Evolutionary conservation across 2,888 invertebrate species (phyloP).

Genomic region (Bhutanitis thaidina): DNA sequence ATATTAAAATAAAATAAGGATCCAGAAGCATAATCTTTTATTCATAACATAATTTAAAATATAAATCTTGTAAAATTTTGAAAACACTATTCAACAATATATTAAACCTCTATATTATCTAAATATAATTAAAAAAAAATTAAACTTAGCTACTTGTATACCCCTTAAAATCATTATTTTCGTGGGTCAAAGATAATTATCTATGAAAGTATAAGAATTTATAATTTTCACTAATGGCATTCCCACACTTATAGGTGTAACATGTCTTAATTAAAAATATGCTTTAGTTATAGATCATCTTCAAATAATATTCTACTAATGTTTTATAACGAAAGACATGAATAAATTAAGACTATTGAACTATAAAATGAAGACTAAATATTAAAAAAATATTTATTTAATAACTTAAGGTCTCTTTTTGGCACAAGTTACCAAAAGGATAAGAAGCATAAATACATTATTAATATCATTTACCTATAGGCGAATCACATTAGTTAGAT

Average conservation of each 20-base stretch:
- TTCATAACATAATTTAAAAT: slow-evolving; percentile 73
- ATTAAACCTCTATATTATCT: slow-evolving; percentile 34
- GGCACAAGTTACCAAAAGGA: slow-evolving; percentile 57
- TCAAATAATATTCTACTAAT: no score
- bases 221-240: slow-evolving; percentile 63
- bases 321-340: slow-evolving; percentile 11
- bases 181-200: slow-evolving; percentile 12
- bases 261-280: slow-evolving; percentile 3
- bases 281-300: no score
- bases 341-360: slow-evolving; percentile 21
- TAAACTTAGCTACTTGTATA: slow-evolving; percentile 29
- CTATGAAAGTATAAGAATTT: slow-evolving; percentile 21
- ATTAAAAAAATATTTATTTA: background rate
- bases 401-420: slow-evolving; percentile 44
- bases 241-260: slow-evolving; percentile 30
- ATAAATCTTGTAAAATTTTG: slow-evolving; percentile 76
- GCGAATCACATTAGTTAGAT: no score
- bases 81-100: slow-evolving; percentile 69
- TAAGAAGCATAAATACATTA: background rate
- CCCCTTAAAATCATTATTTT: slow-evolving; percentile 22
- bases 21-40: slow-evolving; percentile 64
- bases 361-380: no score
- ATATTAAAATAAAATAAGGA: no score
- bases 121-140: slow-evolving; percentile 39
- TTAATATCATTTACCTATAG: slow-evolving; percentile 1